A percentile compares a stretch with the other conserved stretches of the same genome.
Evolutionary conservation across 92 coral and sea anemone species (phyloP).

Genomic region (Umimayanthus kanabou): DNA sequence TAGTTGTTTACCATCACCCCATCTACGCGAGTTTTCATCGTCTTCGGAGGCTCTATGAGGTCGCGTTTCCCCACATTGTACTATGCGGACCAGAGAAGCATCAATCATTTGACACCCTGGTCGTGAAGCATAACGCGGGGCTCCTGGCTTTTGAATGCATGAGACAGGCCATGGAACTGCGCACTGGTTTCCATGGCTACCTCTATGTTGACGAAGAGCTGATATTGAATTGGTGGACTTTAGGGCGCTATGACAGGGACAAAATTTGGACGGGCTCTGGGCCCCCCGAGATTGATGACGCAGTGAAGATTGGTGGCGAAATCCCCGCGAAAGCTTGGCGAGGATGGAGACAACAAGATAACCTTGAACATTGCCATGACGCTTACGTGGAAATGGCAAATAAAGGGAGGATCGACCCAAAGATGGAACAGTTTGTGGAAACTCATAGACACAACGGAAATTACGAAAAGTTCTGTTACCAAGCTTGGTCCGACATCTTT

Average conservation of each 20-base stretch:
- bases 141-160: constrained; percentile 5
- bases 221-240: constrained; percentile 32
- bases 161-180: constrained; percentile 3
- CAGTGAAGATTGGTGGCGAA: constrained; percentile 5
- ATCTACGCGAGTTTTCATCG: constrained; percentile 7
- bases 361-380: background rate
- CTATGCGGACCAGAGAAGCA: background rate
- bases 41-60: constrained; percentile 12
- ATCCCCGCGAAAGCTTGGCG: background rate
- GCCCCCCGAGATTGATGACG: constrained; percentile 11
- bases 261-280: constrained; percentile 20
- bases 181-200: constrained; percentile 1
- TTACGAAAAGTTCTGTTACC: constrained; percentile 4
- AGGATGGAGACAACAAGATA: background rate
- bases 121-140: background rate
- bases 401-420: background rate
- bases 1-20: background rate
- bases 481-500: constrained; percentile 21
- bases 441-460: constrained; percentile 22
- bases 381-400: background rate
- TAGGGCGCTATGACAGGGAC: constrained; percentile 17
- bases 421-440: constrained; percentile 5
- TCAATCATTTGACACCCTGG: background rate
- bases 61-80: constrained; percentile 4
- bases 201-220: constrained; percentile 16